These are phyloP conservation scores for Cerceris ruficornis DNA, from an alignment of 2,888 invertebrate genomes.

Conservation along the genomic window DNA sequence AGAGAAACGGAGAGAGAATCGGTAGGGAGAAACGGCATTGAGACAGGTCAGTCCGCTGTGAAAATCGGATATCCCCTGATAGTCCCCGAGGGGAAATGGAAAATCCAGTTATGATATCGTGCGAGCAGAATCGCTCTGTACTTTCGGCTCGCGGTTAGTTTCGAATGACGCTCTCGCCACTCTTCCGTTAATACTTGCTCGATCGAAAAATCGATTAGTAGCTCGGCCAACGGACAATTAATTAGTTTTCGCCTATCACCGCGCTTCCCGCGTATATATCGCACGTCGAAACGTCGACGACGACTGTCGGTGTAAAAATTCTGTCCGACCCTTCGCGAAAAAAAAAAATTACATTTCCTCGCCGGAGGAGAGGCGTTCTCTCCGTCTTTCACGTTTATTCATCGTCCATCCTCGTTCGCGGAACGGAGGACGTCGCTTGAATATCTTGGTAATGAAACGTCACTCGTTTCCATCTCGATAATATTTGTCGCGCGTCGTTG, in stretches of 20 bases:
- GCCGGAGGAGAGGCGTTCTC: neutral
- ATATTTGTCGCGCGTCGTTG: slow-evolving; percentile 6
- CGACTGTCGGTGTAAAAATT: neutral
- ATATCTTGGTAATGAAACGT: neutral
- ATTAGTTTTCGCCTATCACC: slow-evolving; percentile 21
- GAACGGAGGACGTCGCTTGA: neutral
- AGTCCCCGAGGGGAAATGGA: slow-evolving; percentile 45
- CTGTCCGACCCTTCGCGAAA: no score
- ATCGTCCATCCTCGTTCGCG: neutral
- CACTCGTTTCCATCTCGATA: neutral
- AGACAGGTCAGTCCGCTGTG: slow-evolving; percentile 70
- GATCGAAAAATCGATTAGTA: slow-evolving; percentile 41
- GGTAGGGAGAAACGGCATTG: slow-evolving; percentile 58
- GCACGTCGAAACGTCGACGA: neutral
- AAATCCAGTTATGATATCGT: slow-evolving; percentile 69
- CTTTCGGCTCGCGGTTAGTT: slow-evolving; percentile 50
- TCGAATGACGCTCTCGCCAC: slow-evolving; percentile 34
- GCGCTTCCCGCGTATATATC: neutral
- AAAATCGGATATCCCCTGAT: slow-evolving; percentile 63
- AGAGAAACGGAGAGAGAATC: neutral
- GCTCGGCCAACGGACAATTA: slow-evolving; percentile 33
- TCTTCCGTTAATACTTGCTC: slow-evolving; percentile 31
- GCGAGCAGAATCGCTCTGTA: slow-evolving; percentile 39
- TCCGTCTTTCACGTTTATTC: neutral
- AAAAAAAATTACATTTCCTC: neutral